Base-by-base conservation (phyloP, 2,888 invertebrate genomes). In the Mycalesis mineus region DNA sequence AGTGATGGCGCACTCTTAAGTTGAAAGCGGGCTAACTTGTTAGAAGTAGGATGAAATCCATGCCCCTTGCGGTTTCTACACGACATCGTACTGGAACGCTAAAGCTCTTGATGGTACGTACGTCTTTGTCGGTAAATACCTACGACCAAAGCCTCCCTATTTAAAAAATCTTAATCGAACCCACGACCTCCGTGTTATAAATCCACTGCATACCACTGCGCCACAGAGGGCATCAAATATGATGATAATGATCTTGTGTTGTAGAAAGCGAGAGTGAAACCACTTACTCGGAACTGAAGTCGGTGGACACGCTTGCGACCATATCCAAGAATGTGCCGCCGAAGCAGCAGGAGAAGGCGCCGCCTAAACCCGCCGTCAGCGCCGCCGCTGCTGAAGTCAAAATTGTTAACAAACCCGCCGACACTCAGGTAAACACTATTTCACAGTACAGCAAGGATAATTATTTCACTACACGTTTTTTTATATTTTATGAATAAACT, bases 181-280 rank as follows among this genome's bases (percentile, higher is more conserved):
- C 4, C 29, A 29, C 5, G 29, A 29, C 5, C 29, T 29, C 7
- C 29, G 5, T 6, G 5, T 29, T 29, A 29, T 6, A 29, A 29
- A 4, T 7, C 7, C 29, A 7, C 5, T 29, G 29, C 29, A 6
- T 7, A 29, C 29, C 29, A 4, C 29, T 29, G 5, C 29, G 29
- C 29, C 29, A 29, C 5, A 29, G 7, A 29, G 29, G 29, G 29
- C 5, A 7, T 6, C 29, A 29, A 29, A 33, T 7, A 7, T 9
- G 8, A 33, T 5, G 3, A n/a, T 2, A 37, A 37, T 28, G 13
- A 5, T 7, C 3, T 45, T 41, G n/a, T 54, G 9, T 63, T 65
- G 49, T 63, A 84, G 84, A 83, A 36, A 81, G 81, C 47, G 80
- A 82, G 50, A n/a, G 67, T 1, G 84, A 80, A 33, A 49, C 64